These are phyloP conservation scores for Brassicogethes aeneus DNA, from an alignment of 2,888 invertebrate species.

Conservation along the genomic window DNA sequence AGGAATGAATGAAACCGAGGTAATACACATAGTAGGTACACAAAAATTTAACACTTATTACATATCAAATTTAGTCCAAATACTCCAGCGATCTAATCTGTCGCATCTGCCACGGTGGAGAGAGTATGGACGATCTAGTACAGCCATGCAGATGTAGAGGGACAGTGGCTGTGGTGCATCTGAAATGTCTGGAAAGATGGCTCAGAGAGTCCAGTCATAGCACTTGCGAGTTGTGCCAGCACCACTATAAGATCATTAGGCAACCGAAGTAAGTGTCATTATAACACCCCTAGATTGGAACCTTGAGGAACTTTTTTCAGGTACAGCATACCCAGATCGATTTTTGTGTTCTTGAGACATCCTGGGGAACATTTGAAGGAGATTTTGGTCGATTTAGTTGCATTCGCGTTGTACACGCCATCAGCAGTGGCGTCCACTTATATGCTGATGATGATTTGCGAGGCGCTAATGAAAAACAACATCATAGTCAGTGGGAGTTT, in stretches of 20 bases:
- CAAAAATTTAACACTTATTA: no score
- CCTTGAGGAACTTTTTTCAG: constrained; percentile 11
- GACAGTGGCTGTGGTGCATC: constrained; percentile 47
- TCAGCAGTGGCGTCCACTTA: constrained; percentile 42
- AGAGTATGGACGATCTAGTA: constrained; percentile 39
- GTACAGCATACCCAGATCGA: constrained; percentile 32
- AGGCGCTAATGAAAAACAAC: constrained; percentile 31
- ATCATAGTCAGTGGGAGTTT: constrained; percentile 24
- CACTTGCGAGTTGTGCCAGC: constrained; percentile 49
- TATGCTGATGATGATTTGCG: constrained; percentile 38
- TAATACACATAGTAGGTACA: no score
- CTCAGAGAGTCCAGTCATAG: constrained; percentile 45
- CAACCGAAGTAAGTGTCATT: constrained; percentile 32
- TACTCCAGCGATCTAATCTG: constrained; percentile 29
- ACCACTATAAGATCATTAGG: constrained; percentile 42
- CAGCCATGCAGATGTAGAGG: constrained; percentile 49
- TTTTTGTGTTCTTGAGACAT: constrained; percentile 38
- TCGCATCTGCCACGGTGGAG: constrained; percentile 40
- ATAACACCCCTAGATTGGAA: not conserved
- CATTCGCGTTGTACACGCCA: constrained; percentile 45
- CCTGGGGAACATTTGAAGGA: constrained; percentile 41
- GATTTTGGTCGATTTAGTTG: constrained; percentile 42
- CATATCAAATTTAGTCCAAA: no score
- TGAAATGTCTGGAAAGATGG: constrained; percentile 50
- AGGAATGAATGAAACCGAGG: no score